Percentiles rank a stretch among this genome's conserved stretches.
Conservation (phyloP, 1,140 invertebrate genomes). For the Mesaphorura yosii region DNA sequence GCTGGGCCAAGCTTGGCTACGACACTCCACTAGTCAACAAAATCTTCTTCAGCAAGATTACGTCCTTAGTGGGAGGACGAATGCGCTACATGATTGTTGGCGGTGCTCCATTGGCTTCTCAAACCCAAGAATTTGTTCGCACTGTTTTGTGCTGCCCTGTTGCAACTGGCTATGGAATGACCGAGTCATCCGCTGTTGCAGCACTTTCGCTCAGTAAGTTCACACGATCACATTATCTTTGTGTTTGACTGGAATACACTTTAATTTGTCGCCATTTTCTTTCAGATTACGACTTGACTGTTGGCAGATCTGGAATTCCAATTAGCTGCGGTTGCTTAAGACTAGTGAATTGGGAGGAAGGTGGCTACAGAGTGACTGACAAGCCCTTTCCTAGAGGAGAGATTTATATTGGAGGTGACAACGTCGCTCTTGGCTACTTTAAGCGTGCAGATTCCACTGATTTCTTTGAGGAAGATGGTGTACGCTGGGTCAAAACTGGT, state of each 20-base stretch:
- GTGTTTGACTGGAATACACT: too few relatives aligned
- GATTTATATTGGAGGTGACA: constrained; percentile 53
- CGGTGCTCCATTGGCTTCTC: constrained; percentile 83
- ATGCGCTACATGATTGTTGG: constrained; percentile 80
- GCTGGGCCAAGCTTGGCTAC: constrained; percentile 70
- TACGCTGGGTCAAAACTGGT: constrained; percentile 85
- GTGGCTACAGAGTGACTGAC: constrained; percentile 78
- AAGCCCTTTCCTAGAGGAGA: constrained; percentile 72
- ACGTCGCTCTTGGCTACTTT: constrained; percentile 87
- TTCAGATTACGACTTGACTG: constrained; percentile 51
- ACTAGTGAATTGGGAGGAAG: constrained; percentile 90
- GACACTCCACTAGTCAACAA: constrained; percentile 68
- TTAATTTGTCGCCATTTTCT: constrained; percentile 30
- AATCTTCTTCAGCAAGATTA: constrained; percentile 64
- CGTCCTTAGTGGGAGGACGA: constrained; percentile 69
- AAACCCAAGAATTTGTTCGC: constrained; percentile 90
- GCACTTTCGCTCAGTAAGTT: constrained; percentile 70
- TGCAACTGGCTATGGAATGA: constrained; percentile 90
- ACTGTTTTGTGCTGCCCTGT: constrained; percentile 82
- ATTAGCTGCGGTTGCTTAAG: constrained; percentile 71
- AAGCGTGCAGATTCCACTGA: constrained; percentile 82
- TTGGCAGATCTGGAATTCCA: constrained; percentile 79
- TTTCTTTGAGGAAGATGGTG: constrained; percentile 69
- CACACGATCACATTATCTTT: neutral
- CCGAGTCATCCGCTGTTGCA: constrained; percentile 87